A percentile compares a stretch with the other conserved stretches of the same genome.
Evolutionary conservation across 2,797 vertebrate genomes (phyloP).

Genomic region (Spheniscus humboldti): DNA sequence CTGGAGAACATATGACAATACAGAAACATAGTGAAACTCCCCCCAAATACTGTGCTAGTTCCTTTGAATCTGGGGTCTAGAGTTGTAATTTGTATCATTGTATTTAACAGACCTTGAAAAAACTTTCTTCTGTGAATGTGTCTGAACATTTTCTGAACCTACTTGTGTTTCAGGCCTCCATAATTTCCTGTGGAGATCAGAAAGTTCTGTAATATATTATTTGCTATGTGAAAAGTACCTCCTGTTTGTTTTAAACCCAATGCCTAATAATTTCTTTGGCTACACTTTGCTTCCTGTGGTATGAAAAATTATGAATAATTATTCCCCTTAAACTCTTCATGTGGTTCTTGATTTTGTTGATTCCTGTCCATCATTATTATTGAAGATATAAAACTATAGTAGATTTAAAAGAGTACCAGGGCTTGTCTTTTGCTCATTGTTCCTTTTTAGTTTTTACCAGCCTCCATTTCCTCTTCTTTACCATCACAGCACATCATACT

Average conservation of each 20-base stretch:
- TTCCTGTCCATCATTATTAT: background rate
- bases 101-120: background rate
- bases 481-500: background rate
- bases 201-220: background rate
- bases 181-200: background rate
- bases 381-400: background rate
- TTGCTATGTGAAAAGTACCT: fast-evolving
- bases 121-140: background rate
- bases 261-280: background rate
- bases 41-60: background rate
- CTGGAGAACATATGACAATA: background rate
- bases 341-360: background rate
- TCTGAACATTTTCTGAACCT: background rate
- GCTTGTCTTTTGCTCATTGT: background rate
- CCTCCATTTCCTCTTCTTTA: background rate
- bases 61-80: background rate
- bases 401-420: background rate
- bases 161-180: background rate
- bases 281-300: background rate
- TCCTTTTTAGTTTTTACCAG: background rate
- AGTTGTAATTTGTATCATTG: background rate
- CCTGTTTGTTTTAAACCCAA: background rate
- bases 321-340: background rate
- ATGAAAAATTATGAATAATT: background rate
- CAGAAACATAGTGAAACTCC: background rate